Evolutionary conservation across 2,797 vertebrate species (phyloP).

Genomic region (Sebastes variabilis): DNA sequence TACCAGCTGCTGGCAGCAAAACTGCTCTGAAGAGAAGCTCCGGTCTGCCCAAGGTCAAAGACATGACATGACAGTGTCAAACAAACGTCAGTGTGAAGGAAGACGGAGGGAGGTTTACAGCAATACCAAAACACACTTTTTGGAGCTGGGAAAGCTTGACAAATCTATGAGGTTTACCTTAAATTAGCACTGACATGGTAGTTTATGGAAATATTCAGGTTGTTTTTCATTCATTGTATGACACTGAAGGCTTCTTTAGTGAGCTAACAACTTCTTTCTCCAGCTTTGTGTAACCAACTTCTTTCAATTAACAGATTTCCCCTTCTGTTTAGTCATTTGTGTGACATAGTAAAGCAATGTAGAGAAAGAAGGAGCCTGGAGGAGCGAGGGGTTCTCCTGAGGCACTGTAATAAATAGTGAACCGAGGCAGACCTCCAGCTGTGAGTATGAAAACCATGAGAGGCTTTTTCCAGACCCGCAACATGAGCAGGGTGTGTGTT

Average conservation of each 20-base stretch:
- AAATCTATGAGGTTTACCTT: background rate
- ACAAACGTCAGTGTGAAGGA: background rate
- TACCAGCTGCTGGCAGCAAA: constrained; percentile 28
- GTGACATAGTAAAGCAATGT: background rate
- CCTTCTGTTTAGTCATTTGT: background rate
- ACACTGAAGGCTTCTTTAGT: background rate
- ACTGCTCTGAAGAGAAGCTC: constrained; percentile 28
- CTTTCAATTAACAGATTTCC: constrained; percentile 8
- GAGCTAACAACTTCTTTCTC: background rate
- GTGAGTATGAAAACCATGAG: constrained; percentile 7
- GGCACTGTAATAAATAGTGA: constrained; percentile 50
- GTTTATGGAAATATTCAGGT: background rate
- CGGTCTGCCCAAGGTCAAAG: background rate
- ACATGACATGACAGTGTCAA: background rate
- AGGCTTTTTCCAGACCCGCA: background rate
- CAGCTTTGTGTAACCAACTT: background rate
- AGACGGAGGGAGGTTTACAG: background rate
- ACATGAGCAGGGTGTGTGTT: background rate
- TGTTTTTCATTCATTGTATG: constrained; percentile 19
- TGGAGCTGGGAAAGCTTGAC: background rate
- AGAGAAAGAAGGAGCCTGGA: background rate
- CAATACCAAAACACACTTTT: background rate
- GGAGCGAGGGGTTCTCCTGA: constrained; percentile 4
- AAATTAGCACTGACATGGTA: background rate
- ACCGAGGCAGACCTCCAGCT: constrained; percentile 46